Evolutionary conservation across 2,888 invertebrate genomes (phyloP).

Genomic region (Alsophila aescularia): DNA sequence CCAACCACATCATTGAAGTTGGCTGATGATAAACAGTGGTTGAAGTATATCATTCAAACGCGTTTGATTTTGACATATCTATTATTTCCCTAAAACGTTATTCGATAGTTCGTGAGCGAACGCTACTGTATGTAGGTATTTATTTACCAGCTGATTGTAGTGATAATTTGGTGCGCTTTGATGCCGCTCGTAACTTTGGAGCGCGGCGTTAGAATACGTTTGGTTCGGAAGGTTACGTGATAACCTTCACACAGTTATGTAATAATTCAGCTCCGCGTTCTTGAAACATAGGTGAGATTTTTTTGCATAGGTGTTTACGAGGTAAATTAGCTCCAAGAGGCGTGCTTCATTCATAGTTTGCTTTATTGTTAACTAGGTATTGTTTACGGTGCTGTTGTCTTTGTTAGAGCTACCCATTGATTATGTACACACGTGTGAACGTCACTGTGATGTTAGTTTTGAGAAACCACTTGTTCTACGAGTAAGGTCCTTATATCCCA

Average conservation of each 20-base stretch:
- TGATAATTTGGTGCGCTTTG: slow-evolving; percentile 38
- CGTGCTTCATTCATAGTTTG: slow-evolving; percentile 1
- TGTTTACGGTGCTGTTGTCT: neutral
- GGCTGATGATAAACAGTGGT: too few relatives aligned
- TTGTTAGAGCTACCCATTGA: neutral
- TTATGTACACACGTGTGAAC: neutral
- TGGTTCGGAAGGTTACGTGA: slow-evolving; percentile 29
- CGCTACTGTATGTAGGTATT: slow-evolving; percentile 14
- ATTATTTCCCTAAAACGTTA: slow-evolving; percentile 36
- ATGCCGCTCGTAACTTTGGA: slow-evolving; percentile 26
- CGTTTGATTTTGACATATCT: neutral
- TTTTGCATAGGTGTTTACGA: slow-evolving; percentile 16
- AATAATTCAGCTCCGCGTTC: slow-evolving; percentile 16
- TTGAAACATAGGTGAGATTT: slow-evolving; percentile 13
- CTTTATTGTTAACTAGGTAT: neutral
- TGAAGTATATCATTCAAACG: neutral
- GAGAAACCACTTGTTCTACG: neutral
- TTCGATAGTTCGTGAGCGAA: slow-evolving; percentile 1
- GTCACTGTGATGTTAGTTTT: too few relatives aligned
- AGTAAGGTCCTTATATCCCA: too few relatives aligned
- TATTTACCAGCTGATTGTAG: slow-evolving; percentile 33
- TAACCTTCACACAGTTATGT: slow-evolving; percentile 31
- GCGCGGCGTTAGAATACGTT: slow-evolving; percentile 18
- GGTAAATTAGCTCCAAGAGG: slow-evolving; percentile 7
- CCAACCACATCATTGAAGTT: too few relatives aligned